These are phyloP conservation scores for Sebastes minor DNA, from an alignment of 2,797 vertebrate species.

Conservation along the genomic window DNA sequence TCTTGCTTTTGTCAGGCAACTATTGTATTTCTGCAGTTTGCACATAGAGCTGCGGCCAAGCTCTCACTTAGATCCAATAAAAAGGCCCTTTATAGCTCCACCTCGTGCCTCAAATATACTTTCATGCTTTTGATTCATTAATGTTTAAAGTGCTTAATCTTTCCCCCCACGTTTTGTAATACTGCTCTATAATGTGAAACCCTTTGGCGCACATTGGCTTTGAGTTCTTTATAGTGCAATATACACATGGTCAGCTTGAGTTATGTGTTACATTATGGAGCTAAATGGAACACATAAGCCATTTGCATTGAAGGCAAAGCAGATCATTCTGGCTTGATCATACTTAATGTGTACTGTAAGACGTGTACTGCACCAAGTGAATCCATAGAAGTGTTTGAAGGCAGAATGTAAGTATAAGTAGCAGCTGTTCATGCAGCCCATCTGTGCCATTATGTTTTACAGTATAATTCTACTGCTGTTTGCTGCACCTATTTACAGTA, in stretches of 20 bases:
- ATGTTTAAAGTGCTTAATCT: conserved; percentile 12
- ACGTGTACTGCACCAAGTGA: not conserved
- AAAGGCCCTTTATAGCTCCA: not conserved
- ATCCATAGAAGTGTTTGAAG: conserved; percentile 10
- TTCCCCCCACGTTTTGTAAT: not conserved
- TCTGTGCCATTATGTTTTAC: conserved; percentile 4
- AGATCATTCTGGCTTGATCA: conserved; percentile 11
- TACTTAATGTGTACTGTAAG: not conserved
- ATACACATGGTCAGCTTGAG: not conserved
- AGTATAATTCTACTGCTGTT: not conserved
- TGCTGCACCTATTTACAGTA: not conserved
- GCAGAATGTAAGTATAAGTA: not conserved
- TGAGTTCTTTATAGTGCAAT: not conserved
- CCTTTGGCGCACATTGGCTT: not conserved
- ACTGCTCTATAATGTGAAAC: not conserved
- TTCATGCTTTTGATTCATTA: not conserved
- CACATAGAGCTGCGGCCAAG: not conserved
- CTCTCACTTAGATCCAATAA: not conserved
- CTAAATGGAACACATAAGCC: conserved; percentile 10
- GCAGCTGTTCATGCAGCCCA: conserved; percentile 11
- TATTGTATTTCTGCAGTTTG: not conserved
- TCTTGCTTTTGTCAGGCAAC: not conserved
- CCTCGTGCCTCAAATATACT: not conserved
- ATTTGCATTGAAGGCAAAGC: conserved; percentile 6
- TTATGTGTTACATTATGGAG: conserved; percentile 4